A percentile compares a stretch with the other conserved stretches of the same genome.
Evolutionary conservation across 2,888 invertebrate species (phyloP).

Genomic region (Bombyx huttoni): DNA sequence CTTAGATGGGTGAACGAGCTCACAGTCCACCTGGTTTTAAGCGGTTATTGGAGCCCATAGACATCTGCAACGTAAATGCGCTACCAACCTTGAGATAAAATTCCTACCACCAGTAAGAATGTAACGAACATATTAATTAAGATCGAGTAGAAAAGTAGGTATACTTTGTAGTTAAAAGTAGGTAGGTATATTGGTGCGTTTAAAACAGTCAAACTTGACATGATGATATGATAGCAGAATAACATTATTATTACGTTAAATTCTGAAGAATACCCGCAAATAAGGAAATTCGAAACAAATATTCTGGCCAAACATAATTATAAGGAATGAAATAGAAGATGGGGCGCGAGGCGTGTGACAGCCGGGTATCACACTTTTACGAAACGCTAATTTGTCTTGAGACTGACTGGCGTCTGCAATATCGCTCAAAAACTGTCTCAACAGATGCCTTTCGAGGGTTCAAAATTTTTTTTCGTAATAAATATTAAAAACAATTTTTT

Average conservation of each 20-base stretch:
- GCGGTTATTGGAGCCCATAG: too few species aligned
- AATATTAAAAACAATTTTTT: too few species aligned
- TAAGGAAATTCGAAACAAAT: not conserved
- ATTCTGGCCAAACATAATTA: not conserved
- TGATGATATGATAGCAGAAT: not conserved
- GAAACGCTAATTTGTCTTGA: constrained; percentile 18
- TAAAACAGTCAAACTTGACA: not conserved
- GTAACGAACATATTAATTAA: too few species aligned
- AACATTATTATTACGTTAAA: not conserved
- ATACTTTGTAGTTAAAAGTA: too few species aligned
- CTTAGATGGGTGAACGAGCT: too few species aligned
- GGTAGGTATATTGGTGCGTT: too few species aligned
- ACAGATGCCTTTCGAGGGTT: not conserved
- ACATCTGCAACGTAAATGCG: too few species aligned
- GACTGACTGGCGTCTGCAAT: constrained; percentile 15
- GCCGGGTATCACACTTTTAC: constrained; percentile 10
- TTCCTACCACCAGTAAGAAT: too few species aligned
- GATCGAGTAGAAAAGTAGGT: too few species aligned
- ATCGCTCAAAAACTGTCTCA: not conserved
- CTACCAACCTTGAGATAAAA: too few species aligned
- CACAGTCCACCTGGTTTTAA: too few species aligned
- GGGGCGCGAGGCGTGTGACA: constrained; percentile 17
- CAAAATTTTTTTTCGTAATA: not conserved
- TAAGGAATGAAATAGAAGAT: constrained; percentile 3
- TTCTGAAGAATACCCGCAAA: not conserved